Evolutionary conservation across 2,113 vertebrate species (phyloP), one percentile per base, ranked within the genome.

Genomic region (Strigops habroptila): DNA sequence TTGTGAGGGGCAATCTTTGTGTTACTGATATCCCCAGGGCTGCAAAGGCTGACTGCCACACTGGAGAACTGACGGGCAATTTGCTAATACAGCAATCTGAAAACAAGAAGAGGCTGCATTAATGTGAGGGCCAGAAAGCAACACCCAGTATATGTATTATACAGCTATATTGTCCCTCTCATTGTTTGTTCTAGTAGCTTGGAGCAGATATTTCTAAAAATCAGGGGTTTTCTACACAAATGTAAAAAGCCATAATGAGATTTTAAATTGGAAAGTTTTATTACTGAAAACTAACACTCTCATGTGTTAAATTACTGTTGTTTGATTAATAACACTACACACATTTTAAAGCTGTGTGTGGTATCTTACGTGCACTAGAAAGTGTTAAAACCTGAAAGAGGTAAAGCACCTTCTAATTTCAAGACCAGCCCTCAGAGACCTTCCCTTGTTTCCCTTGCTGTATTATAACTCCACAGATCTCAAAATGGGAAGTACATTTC

Each of bases 21-120:
- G 98, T 98, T 98, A 98, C 95, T 90, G 98, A 99, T 98, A 99
- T 83, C 97, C 98, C 98, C 98, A 79, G 89, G 97, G 98, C 96
- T 97, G 97, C 97, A 77, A 62, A 96, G 96, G 97, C 97, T 96
- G 93, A 98, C 86, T 86, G 96, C 95, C 59, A 41, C 3, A 8
- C 93, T 60, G 3, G 51, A 86, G 86, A 89, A 35, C 74, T 39
- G 88, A 95, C 0, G 49, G 82, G 91, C 84, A 93, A 95, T 98
- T 95, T 97, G 95, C 96, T 97, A 96, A 94, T 75, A 82, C 18
- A 60, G 68, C 43, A 37, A 37, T 65, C 70, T 67, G 46, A 78
- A 85, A 91, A 75, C 74, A 77, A 87, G 78, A 37, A 70, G 39
- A 67, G 53, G 46, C 49, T 78, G 46, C 57, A 12, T 10, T 62